Percentiles rank a stretch among this genome's conserved stretches.
Evolutionary conservation across 37 sponge, comb jelly and placozoan species (phyloP).

Genomic region (Tethya wilhelma): DNA sequence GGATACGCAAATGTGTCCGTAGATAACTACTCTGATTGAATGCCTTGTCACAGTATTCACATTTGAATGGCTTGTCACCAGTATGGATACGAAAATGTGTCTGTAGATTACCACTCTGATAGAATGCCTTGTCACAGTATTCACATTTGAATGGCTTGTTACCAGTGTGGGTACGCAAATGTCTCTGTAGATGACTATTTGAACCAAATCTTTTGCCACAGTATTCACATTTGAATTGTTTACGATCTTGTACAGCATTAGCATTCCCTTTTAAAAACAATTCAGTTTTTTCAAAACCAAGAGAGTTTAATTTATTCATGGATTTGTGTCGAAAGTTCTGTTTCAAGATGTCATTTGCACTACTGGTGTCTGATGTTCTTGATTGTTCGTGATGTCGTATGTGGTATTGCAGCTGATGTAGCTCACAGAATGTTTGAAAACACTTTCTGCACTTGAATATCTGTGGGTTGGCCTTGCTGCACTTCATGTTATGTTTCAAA

Average conservation of each 20-base stretch:
- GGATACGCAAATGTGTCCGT: conserved; percentile 54
- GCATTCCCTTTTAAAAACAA: neutral
- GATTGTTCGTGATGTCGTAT: conserved; percentile 33
- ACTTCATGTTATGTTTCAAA: conserved; percentile 32
- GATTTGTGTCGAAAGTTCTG: neutral
- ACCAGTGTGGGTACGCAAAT: conserved; percentile 17
- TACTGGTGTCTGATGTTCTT: neutral
- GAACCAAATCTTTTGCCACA: conserved; percentile 44
- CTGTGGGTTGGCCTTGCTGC: conserved; percentile 60
- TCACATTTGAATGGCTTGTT: conserved; percentile 18
- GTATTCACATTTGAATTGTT: conserved; percentile 23
- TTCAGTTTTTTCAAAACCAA: neutral
- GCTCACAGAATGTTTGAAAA: conserved; percentile 41
- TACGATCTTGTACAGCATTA: conserved; percentile 6
- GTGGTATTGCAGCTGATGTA: conserved; percentile 57
- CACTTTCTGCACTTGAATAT: conserved; percentile 60
- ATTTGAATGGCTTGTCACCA: no score
- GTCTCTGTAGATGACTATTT: conserved; percentile 23
- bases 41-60: conserved; percentile 62
- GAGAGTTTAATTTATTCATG: neutral
- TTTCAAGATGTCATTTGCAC: neutral
- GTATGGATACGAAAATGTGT: conserved; percentile 25
- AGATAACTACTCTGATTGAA: conserved; percentile 43
- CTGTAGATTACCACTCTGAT: neutral
- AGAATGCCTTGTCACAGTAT: conserved; percentile 14